These are phyloP conservation scores for Hemichromis elongatus DNA, from an alignment of 2,113 vertebrate species.

Conservation along the genomic window DNA sequence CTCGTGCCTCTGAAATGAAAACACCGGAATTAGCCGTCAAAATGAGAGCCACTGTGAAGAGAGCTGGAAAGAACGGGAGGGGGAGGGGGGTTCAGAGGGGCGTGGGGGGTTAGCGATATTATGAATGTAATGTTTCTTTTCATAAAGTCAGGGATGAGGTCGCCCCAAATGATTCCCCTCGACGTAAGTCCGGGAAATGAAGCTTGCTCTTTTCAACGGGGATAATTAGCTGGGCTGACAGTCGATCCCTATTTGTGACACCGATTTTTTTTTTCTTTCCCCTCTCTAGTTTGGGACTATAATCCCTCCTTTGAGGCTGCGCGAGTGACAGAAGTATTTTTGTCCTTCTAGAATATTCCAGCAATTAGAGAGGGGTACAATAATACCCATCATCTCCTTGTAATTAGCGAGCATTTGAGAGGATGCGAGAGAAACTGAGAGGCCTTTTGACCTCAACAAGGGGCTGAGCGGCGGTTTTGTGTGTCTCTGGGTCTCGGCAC, in stretches of 20 bases:
- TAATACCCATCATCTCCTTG: slow-evolving; percentile 56
- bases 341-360: slow-evolving; percentile 54
- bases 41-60: slow-evolving; percentile 39
- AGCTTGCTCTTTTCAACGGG: slow-evolving; percentile 62
- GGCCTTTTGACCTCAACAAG: slow-evolving; percentile 46
- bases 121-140: slow-evolving; percentile 70
- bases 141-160: slow-evolving; percentile 67
- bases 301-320: slow-evolving; percentile 69
- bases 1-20: slow-evolving; percentile 53
- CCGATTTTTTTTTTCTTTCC: neutral
- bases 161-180: slow-evolving; percentile 66
- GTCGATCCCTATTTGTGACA: slow-evolving; percentile 56
- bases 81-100: neutral
- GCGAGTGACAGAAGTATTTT: slow-evolving; percentile 42
- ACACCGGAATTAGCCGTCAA: slow-evolving; percentile 61
- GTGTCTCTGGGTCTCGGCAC: neutral
- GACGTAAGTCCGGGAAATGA: slow-evolving; percentile 69
- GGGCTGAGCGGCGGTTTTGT: neutral
- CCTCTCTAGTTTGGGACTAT: slow-evolving; percentile 53
- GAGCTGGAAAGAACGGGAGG: slow-evolving; percentile 6
- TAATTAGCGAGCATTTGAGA: slow-evolving; percentile 62
- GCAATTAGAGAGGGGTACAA: slow-evolving; percentile 61
- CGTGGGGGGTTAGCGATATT: neutral
- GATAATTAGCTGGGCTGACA: slow-evolving; percentile 72
- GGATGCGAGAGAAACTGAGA: slow-evolving; percentile 34